Evolutionary conservation across 35 echinoderm and acorn worm genomes (phyloP).

Genomic region (Holothuria glaberrima): DNA sequence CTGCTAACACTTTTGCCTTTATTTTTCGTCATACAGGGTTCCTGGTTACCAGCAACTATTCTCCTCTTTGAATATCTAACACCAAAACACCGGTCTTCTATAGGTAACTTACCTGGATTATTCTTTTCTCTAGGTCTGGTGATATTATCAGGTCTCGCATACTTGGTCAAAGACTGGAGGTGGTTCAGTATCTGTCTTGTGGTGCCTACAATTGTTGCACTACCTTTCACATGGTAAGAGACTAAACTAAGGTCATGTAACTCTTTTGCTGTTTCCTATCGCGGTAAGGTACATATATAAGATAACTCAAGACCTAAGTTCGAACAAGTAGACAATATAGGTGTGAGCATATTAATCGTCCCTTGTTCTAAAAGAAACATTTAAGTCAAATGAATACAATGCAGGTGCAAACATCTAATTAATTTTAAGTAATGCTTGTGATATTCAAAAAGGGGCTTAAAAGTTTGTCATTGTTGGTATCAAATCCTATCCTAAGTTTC

Average conservation of each 20-base stretch:
- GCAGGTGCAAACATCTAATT: neutral
- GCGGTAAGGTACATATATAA: neutral
- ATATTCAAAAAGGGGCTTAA: no score
- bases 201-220: neutral
- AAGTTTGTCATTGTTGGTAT: no score
- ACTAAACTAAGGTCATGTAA: neutral
- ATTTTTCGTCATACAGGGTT: neutral
- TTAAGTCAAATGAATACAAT: neutral
- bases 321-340: neutral
- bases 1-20: no score
- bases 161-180: conserved; percentile 16
- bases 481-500: no score
- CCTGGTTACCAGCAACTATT: conserved; percentile 3
- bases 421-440: no score
- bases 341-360: no score
- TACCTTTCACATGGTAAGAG: conserved; percentile 7
- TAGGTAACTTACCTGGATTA: neutral
- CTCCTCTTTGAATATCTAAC: conserved; percentile 9
- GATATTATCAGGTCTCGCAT: neutral
- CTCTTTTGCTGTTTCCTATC: no score
- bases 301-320: neutral
- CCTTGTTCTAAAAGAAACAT: no score
- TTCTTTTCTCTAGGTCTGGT: conserved; percentile 9
- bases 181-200: neutral
- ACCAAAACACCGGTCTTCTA: neutral